Conservation (phyloP, 1,140 invertebrate species). For the Galendromus occidentalis region DNA sequence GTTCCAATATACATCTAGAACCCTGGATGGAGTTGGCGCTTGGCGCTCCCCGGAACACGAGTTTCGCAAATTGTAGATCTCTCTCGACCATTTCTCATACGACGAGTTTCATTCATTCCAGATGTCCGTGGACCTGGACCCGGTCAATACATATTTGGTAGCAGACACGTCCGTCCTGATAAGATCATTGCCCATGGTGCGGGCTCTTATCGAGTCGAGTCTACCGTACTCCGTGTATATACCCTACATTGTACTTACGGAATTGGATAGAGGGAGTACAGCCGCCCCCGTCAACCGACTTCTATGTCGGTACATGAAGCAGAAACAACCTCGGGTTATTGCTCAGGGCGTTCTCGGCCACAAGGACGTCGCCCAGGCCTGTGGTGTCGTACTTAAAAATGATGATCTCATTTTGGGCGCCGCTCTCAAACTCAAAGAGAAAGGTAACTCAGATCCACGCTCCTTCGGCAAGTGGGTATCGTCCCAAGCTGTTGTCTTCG, state of each 20-base stretch:
- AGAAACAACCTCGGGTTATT: neutral
- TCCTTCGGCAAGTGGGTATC: too few species aligned
- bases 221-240: neutral
- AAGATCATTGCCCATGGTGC: neutral
- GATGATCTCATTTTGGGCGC: conserved; percentile 7
- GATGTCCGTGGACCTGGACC: too few species aligned
- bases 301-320: neutral
- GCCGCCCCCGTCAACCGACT: neutral
- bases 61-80: too few species aligned
- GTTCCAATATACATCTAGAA: too few species aligned
- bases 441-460: neutral
- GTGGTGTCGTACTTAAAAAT: neutral
- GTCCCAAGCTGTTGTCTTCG: too few species aligned
- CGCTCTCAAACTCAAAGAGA: neutral
- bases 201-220: neutral
- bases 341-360: neutral
- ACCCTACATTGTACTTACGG: neutral
- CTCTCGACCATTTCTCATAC: too few species aligned
- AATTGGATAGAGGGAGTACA: neutral
- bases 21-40: too few species aligned
- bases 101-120: too few species aligned
- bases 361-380: neutral
- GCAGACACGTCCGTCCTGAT: neutral
- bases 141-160: neutral
- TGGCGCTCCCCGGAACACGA: too few species aligned